Evolutionary conservation across 2,113 vertebrate species (phyloP).

Genomic region (Sitta europaea): DNA sequence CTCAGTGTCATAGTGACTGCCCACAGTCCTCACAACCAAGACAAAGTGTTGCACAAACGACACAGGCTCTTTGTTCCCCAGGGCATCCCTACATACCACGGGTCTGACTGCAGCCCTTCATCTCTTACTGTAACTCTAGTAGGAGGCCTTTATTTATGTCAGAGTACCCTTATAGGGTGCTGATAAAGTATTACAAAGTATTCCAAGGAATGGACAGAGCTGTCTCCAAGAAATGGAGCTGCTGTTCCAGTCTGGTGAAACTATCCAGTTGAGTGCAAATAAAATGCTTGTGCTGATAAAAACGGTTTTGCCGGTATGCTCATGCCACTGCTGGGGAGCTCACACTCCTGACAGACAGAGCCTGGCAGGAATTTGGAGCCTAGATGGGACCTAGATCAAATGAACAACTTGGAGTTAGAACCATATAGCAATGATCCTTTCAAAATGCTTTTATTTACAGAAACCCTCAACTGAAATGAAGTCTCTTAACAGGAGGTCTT

Average conservation of each 20-base stretch:
- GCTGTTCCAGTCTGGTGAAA: slow-evolving; percentile 47
- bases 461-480: slow-evolving; percentile 55
- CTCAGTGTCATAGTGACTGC: not conserved
- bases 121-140: slow-evolving; percentile 30
- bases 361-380: not conserved
- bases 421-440: slow-evolving; percentile 38
- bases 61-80: not conserved
- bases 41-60: slow-evolving; percentile 38
- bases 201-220: slow-evolving; percentile 30
- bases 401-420: slow-evolving; percentile 35
- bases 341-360: not conserved
- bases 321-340: not conserved
- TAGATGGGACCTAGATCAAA: slow-evolving; percentile 14
- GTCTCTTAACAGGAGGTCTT: slow-evolving; percentile 64
- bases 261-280: slow-evolving; percentile 25
- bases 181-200: slow-evolving; percentile 33
- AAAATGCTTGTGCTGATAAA: slow-evolving; percentile 9
- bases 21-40: slow-evolving; percentile 26
- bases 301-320: not conserved
- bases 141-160: slow-evolving; percentile 43
- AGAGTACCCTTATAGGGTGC: slow-evolving; percentile 3
- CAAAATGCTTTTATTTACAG: slow-evolving; percentile 57
- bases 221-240: slow-evolving; percentile 43
- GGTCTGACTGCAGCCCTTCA: slow-evolving; percentile 17
- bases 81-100: slow-evolving; percentile 23